Conservation (phyloP, 2,113 vertebrate genomes). For the Cromileptes altivelis region DNA sequence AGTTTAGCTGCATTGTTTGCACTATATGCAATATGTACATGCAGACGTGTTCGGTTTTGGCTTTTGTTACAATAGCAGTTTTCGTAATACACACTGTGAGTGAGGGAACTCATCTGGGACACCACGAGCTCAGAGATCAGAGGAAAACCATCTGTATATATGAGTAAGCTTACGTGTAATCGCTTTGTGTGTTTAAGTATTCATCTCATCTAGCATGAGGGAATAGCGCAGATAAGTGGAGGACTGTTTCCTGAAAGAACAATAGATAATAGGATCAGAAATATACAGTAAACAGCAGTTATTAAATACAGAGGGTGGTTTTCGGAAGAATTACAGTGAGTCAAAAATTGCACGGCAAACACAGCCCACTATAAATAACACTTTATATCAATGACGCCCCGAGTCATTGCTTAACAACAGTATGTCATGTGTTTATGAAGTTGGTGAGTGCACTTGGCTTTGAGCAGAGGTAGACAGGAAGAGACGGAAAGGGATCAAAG, state of each 20-base stretch:
- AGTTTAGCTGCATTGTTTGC: slow-evolving; percentile 11
- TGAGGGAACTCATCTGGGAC: slow-evolving; percentile 60
- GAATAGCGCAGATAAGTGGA: slow-evolving; percentile 47
- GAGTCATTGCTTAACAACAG: slow-evolving; percentile 41
- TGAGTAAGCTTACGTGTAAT: slow-evolving; percentile 72
- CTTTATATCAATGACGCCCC: slow-evolving; percentile 39
- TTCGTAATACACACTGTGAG: slow-evolving; percentile 58
- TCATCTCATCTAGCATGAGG: slow-evolving; percentile 58
- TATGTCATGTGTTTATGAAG: slow-evolving; percentile 55
- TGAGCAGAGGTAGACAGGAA: slow-evolving; percentile 63
- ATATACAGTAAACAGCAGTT: slow-evolving; percentile 68
- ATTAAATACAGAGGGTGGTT: slow-evolving; percentile 51
- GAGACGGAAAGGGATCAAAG: slow-evolving; percentile 63
- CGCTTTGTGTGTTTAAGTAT: slow-evolving; percentile 68
- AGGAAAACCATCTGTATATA: slow-evolving; percentile 77
- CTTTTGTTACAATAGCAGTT: slow-evolving; percentile 53
- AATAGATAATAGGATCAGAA: slow-evolving; percentile 65
- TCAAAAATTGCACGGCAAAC: slow-evolving; percentile 53
- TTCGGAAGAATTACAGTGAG: slow-evolving; percentile 43
- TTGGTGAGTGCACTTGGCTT: slow-evolving; percentile 21
- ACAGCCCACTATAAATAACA: slow-evolving; percentile 61
- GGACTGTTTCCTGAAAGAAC: slow-evolving; percentile 61
- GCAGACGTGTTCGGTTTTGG: slow-evolving; percentile 17
- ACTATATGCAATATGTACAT: slow-evolving; percentile 11
- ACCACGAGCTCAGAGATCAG: slow-evolving; percentile 62